Evolutionary conservation across 2,797 vertebrate species (phyloP).

Genomic region (Epinephelus coioides): DNA sequence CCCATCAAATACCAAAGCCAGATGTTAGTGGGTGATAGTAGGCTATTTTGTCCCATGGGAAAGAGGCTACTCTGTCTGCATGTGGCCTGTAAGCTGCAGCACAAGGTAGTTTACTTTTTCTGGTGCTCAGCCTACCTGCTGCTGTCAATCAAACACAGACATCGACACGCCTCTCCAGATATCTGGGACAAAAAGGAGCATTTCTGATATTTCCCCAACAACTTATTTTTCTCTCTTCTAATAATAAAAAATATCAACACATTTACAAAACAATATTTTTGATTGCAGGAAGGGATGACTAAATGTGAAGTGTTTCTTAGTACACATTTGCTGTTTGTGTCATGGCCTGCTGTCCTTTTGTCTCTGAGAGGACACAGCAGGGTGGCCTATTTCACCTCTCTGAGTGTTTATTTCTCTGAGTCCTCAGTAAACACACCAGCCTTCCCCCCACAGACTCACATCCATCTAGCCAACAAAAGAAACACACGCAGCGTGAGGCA

Average conservation of each 20-base stretch:
- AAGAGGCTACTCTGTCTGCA: neutral
- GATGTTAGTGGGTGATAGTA: too few species aligned
- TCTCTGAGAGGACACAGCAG: slow-evolving; percentile 46
- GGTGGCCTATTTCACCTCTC: slow-evolving; percentile 19
- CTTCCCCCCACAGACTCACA: slow-evolving; percentile 14
- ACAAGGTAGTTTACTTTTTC: neutral
- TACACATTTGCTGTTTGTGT: slow-evolving; percentile 28
- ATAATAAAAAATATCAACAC: neutral
- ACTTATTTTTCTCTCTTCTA: neutral
- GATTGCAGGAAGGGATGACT: neutral
- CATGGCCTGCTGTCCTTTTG: slow-evolving; percentile 51
- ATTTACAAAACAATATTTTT: neutral
- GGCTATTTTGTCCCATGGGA: too few species aligned
- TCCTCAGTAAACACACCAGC: slow-evolving; percentile 45
- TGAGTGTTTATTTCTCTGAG: slow-evolving; percentile 42
- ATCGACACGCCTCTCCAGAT: neutral
- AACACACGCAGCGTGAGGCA: slow-evolving; percentile 47
- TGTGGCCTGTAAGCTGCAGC: neutral
- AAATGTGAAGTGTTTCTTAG: neutral
- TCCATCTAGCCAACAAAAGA: slow-evolving; percentile 23
- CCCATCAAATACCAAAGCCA: too few species aligned
- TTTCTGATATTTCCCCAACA: neutral
- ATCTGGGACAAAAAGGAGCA: neutral
- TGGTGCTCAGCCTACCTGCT: neutral
- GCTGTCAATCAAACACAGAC: slow-evolving; percentile 24